Evolutionary conservation across 2,797 vertebrate species (phyloP).

Genomic region (Sebastes ruberrimus): DNA sequence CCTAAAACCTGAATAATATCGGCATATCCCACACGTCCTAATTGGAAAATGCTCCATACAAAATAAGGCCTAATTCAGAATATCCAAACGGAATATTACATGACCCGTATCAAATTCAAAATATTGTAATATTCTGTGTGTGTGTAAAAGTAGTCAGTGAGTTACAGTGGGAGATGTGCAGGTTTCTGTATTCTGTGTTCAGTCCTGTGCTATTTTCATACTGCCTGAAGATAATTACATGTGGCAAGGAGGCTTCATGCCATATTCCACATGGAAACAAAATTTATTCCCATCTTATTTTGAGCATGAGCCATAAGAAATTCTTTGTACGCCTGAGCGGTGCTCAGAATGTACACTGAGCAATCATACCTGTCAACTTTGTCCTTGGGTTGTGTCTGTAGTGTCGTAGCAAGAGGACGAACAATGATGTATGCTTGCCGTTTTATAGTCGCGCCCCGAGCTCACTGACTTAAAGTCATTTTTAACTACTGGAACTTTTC

Average conservation of each 20-base stretch:
- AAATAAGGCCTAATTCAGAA: too few relatives aligned
- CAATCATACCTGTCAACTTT: not conserved
- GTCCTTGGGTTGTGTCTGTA: not conserved
- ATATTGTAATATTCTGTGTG: too few relatives aligned
- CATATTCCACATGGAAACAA: slow-evolving; percentile 38
- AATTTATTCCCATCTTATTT: slow-evolving; percentile 51
- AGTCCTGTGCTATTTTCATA: slow-evolving; percentile 43
- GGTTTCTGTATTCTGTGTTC: slow-evolving; percentile 19
- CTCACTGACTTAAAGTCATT: not conserved
- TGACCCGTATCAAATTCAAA: too few relatives aligned
- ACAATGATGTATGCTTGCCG: not conserved
- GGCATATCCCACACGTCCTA: too few relatives aligned
- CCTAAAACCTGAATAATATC: too few relatives aligned
- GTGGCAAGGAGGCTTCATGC: slow-evolving; percentile 26
- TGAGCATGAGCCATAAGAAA: slow-evolving; percentile 42
- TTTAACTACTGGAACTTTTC: not conserved
- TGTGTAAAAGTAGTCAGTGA: not conserved
- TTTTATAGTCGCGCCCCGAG: not conserved
- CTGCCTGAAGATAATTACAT: slow-evolving; percentile 51
- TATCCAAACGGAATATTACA: too few relatives aligned
- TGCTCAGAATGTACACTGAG: not conserved
- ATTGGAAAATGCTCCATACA: too few relatives aligned
- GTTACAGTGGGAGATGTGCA: slow-evolving; percentile 1
- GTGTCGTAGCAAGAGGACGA: not conserved
- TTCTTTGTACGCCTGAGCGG: slow-evolving; percentile 34